Base-by-base conservation (phyloP, 2,113 vertebrate species). In the Lichenostomus cassidix region DNA sequence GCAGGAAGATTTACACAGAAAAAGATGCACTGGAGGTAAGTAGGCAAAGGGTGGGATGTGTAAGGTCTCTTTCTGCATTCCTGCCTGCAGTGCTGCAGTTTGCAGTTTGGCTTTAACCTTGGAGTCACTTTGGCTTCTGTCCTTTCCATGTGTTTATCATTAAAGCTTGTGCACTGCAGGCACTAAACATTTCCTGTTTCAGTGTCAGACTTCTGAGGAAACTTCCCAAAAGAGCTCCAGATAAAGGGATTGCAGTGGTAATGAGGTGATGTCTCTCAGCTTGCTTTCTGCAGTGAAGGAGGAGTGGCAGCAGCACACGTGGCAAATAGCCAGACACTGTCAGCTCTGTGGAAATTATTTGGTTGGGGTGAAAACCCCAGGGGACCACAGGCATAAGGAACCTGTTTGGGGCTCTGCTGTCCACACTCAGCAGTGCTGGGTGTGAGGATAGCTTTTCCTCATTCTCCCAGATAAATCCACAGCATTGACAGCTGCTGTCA, bases 21-120 rank as follows among this genome's bases (percentile, higher is more conserved):
- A 98, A 99, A 92, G 99, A 99, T 14, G 99, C 99, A 7, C 96
- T 99, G 28, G 98, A 98, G 98, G 99, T 99, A 95, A 98, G 70
- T 89, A 64, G 39, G 14, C 53, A 55, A 52, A 31, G 22, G n/a
- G n/a, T n/a, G n/a, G 33, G 44, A 18, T 71, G 19, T 27, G 46
- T 46, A 27, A 47, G 49, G 23, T 82, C 39, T 82, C 23, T 52
- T 22, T 39, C 31, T 50, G 28, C 62, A n/a, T 42, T 60, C 76
- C 64, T 87, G 16, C 24, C 80, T 83, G 70, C 81, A 44, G 0
- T 35, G 64, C 50, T 94, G 69, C 42, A 52, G 20, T 60, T 80
- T n/a, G 37, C 37, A 28, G 4, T 63, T 74, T 84, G 21, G 53
- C 53, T 82, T 46, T 39, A 81, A 17, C 58, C 58, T 90, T 94